These are phyloP conservation scores for Pasiphila rectangulata DNA, from an alignment of 2,888 invertebrate species.

Conservation along the genomic window DNA sequence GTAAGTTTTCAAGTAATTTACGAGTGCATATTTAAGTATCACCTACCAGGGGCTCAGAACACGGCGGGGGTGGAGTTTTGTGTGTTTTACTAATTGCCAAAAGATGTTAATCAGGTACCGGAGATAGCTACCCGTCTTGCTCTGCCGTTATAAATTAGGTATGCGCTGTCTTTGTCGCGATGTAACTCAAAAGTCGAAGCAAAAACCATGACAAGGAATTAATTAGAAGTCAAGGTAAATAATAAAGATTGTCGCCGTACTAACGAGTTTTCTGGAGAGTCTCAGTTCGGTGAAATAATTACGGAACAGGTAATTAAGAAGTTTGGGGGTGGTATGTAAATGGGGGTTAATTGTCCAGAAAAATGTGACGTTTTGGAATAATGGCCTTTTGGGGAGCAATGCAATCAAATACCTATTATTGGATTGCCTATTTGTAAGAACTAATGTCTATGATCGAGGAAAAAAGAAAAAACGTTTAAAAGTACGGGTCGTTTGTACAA, in stretches of 20 bases:
- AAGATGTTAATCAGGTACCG: slow-evolving; percentile 81
- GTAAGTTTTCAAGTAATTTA: slow-evolving; percentile 79
- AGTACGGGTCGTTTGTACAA: too few species aligned
- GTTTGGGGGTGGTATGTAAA: slow-evolving; percentile 56
- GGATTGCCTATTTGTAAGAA: not conserved
- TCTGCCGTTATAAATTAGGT: slow-evolving; percentile 32
- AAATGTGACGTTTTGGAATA: slow-evolving; percentile 37
- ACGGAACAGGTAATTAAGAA: slow-evolving; percentile 74
- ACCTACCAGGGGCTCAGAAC: slow-evolving; percentile 78
- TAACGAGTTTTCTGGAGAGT: slow-evolving; percentile 73
- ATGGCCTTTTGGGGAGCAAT: slow-evolving; percentile 13
- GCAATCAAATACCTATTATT: not conserved
- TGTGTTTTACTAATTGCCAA: slow-evolving; percentile 83
- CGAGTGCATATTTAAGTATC: slow-evolving; percentile 77
- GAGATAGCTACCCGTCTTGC: slow-evolving; percentile 54
- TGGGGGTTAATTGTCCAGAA: slow-evolving; percentile 58
- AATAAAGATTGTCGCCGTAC: slow-evolving; percentile 78
- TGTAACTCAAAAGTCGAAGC: slow-evolving; percentile 76
- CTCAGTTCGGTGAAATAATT: slow-evolving; percentile 61
- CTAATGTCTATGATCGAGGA: not conserved
- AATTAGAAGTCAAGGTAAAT: slow-evolving; percentile 80
- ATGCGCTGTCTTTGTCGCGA: slow-evolving; percentile 53
- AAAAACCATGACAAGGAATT: slow-evolving; percentile 82
- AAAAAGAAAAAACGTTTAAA: too few species aligned
- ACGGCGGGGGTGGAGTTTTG: slow-evolving; percentile 82